These are phyloP conservation scores for Agonopterix subpropinquella DNA, from an alignment of 2,888 invertebrate genomes.

Conservation along the genomic window DNA sequence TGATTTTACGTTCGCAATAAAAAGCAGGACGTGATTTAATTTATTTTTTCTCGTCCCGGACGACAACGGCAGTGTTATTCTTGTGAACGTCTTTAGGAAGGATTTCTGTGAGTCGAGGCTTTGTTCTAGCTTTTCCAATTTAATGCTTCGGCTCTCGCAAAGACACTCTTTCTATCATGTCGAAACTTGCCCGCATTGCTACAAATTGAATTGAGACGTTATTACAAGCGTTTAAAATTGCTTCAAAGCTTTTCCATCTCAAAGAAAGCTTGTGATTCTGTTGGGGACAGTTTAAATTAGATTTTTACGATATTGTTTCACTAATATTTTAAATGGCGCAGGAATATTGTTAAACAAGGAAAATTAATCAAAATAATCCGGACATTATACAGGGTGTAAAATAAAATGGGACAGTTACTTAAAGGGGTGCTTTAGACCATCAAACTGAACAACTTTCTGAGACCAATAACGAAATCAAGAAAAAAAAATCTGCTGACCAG, in stretches of 20 bases:
- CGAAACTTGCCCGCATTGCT: conserved; percentile 23
- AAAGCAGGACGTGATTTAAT: conserved; percentile 14
- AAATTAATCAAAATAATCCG: too few species aligned
- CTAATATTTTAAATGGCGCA: too few species aligned
- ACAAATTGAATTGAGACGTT: conserved; percentile 38
- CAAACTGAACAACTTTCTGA: too few species aligned
- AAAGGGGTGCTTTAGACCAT: too few species aligned
- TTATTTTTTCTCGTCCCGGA: conserved; percentile 11
- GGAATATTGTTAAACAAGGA: too few species aligned
- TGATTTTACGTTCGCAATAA: conserved; percentile 16
- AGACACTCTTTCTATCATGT: conserved; percentile 27
- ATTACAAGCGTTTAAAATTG: conserved; percentile 21
- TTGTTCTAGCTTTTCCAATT: conserved; percentile 27
- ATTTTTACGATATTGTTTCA: too few species aligned
- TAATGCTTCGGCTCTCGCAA: conserved; percentile 25
- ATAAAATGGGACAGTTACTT: too few species aligned
- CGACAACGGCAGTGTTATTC: conserved; percentile 13
- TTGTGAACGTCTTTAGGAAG: conserved; percentile 13
- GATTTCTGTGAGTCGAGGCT: conserved; percentile 17
- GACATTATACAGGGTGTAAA: too few species aligned
- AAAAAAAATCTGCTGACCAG: too few species aligned
- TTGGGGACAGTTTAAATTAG: not conserved
- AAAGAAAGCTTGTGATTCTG: not conserved
- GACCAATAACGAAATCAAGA: too few species aligned
- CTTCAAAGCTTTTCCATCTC: conserved; percentile 8